Evolutionary conservation across 2,113 vertebrate genomes (phyloP).

Genomic region (Hypocryptadius cinnamomeus): DNA sequence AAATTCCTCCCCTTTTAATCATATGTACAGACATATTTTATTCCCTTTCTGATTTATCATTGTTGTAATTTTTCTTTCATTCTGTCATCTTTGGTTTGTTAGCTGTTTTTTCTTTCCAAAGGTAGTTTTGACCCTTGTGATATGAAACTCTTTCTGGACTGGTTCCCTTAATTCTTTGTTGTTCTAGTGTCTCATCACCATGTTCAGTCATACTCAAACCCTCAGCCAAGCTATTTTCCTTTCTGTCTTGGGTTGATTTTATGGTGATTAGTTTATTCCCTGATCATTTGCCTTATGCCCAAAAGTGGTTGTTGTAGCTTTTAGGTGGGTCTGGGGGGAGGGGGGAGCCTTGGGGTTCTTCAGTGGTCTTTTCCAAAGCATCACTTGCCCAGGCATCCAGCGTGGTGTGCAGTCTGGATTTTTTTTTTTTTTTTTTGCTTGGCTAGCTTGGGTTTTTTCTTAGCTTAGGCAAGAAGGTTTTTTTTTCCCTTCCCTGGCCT

Average conservation of each 20-base stretch:
- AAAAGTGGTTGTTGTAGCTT: not conserved
- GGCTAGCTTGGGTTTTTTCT: not conserved
- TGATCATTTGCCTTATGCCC: not conserved
- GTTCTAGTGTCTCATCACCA: no score
- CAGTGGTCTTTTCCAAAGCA: not conserved
- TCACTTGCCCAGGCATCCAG: not conserved
- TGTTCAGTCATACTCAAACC: not conserved
- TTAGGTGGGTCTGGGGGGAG: not conserved
- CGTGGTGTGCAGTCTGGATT: fast-evolving
- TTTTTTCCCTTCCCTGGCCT: not conserved
- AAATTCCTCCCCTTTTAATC: not conserved
- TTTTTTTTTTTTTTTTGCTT: not conserved
- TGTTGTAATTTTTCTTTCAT: not conserved
- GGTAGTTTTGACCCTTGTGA: not conserved
- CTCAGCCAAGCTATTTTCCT: not conserved
- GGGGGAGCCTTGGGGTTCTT: not conserved
- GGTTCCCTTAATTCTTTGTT: not conserved
- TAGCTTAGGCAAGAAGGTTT: not conserved
- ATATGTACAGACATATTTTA: not conserved
- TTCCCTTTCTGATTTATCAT: not conserved
- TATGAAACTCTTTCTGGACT: not conserved
- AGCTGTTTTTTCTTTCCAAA: not conserved
- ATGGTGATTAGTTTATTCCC: not conserved
- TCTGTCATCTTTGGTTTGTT: not conserved
- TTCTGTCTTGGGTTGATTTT: not conserved